Evolutionary conservation across 2,888 invertebrate genomes (phyloP).

Genomic region (Psylliodes chrysocephalus): DNA sequence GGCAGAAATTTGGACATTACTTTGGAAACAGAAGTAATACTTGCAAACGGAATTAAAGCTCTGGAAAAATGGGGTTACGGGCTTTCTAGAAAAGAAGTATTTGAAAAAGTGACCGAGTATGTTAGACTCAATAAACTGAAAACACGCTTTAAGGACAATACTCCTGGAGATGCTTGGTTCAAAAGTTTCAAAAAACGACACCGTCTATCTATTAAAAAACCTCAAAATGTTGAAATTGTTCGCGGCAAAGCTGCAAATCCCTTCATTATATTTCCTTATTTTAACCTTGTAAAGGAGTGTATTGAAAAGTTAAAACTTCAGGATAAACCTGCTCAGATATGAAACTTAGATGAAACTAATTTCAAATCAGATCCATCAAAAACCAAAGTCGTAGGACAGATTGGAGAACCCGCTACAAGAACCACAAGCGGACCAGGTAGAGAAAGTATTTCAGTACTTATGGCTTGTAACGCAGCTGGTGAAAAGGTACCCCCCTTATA

Average conservation of each 20-base stretch:
- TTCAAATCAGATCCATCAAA: conserved; percentile 11
- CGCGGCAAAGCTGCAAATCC: conserved; percentile 48
- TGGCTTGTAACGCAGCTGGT: too few species aligned
- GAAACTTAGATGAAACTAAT: neutral
- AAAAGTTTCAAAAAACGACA: conserved; percentile 44
- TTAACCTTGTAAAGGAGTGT: conserved; percentile 35
- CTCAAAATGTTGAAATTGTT: conserved; percentile 54
- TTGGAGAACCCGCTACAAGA: too few species aligned
- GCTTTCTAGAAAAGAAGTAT: conserved; percentile 46
- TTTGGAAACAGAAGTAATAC: neutral
- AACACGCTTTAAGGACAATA: neutral
- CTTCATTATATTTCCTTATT: conserved; percentile 44
- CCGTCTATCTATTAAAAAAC: conserved; percentile 54
- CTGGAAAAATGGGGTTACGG: too few species aligned
- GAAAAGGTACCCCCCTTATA: too few species aligned
- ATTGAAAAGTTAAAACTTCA: neutral
- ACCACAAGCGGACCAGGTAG: too few species aligned
- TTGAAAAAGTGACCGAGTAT: conserved; percentile 40
- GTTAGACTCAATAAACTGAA: neutral
- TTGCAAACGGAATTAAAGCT: conserved; percentile 35
- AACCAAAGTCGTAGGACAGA: neutral
- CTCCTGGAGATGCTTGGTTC: conserved; percentile 48
- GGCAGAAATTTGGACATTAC: conserved; percentile 6
- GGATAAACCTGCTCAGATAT: conserved; percentile 6
- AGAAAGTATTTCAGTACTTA: too few species aligned